Evolutionary conservation across 2,888 invertebrate genomes (phyloP).

Genomic region (Allacma fusca): DNA sequence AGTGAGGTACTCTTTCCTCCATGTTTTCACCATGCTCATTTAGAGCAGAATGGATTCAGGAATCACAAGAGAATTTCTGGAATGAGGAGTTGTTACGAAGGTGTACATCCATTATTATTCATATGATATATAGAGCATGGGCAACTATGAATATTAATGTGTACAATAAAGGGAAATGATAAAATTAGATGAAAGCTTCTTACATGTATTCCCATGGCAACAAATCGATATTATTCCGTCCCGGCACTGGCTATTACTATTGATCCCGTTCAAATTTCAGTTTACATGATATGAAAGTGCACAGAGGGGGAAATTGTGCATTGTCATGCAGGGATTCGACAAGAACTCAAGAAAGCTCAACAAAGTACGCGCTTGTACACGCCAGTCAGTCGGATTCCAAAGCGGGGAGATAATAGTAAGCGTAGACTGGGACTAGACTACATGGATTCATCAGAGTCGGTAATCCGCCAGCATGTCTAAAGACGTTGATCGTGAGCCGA

Average conservation of each 20-base stretch:
- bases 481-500: constrained; percentile 17
- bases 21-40: not conserved
- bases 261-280: constrained; percentile 20
- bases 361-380: not conserved
- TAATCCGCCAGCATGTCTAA: constrained; percentile 11
- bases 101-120: not conserved
- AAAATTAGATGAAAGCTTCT: constrained; percentile 17
- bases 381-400: not conserved
- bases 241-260: constrained; percentile 37
- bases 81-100: not conserved
- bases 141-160: constrained; percentile 10
- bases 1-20: not conserved
- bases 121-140: not conserved
- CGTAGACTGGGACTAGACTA: not conserved
- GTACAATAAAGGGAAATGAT: not conserved
- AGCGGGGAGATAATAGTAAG: not conserved
- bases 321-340: constrained; percentile 17
- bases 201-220: constrained; percentile 19
- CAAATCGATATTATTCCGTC: constrained; percentile 32
- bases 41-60: not conserved
- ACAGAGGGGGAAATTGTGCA: constrained; percentile 26
- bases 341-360: constrained; percentile 1
- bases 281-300: constrained; percentile 7
- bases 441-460: constrained; percentile 12
- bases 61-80: not conserved